Evolutionary conservation across 2,888 invertebrate species (phyloP).

Genomic region (Ceratothoa steindachneri): DNA sequence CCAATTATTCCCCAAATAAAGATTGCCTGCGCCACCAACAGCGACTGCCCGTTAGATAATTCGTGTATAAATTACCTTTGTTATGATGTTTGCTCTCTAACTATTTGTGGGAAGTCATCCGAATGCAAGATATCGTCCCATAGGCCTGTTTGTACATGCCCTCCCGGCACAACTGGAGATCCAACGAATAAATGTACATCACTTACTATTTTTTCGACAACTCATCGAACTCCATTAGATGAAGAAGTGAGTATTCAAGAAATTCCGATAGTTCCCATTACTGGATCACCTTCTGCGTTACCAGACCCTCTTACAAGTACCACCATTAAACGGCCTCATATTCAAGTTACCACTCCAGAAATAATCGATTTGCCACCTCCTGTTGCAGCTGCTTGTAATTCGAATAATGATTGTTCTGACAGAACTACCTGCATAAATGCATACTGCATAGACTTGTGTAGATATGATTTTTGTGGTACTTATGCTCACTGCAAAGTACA

Average conservation of each 20-base stretch:
- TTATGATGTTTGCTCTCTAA: slow-evolving; percentile 71
- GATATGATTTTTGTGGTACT: slow-evolving; percentile 59
- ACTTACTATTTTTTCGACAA: background rate
- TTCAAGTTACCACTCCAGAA: background rate
- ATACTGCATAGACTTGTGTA: slow-evolving; percentile 59
- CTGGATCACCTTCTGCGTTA: background rate
- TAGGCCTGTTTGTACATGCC: slow-evolving; percentile 42
- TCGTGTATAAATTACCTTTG: slow-evolving; percentile 79
- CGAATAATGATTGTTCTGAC: slow-evolving; percentile 26
- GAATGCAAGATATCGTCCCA: slow-evolving; percentile 74
- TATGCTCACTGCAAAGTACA: slow-evolving; percentile 69
- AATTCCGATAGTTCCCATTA: background rate
- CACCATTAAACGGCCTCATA: background rate
- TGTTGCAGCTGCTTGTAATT: slow-evolving; percentile 18
- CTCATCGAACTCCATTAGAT: background rate
- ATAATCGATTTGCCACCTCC: slow-evolving; percentile 8
- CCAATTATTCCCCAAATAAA: background rate
- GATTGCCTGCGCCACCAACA: slow-evolving; percentile 20
- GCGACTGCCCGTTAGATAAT: slow-evolving; percentile 60
- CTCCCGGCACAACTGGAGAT: slow-evolving; percentile 40
- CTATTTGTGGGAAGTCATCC: slow-evolving; percentile 68
- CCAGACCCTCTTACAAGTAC: background rate
- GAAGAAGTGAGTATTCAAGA: background rate
- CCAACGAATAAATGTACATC: slow-evolving; percentile 19
- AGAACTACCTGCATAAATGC: slow-evolving; percentile 24